Evolutionary conservation across 2,888 invertebrate genomes (phyloP), one percentile per base, ranked within the genome.

Genomic region (Chromoteleia sp.): DNA sequence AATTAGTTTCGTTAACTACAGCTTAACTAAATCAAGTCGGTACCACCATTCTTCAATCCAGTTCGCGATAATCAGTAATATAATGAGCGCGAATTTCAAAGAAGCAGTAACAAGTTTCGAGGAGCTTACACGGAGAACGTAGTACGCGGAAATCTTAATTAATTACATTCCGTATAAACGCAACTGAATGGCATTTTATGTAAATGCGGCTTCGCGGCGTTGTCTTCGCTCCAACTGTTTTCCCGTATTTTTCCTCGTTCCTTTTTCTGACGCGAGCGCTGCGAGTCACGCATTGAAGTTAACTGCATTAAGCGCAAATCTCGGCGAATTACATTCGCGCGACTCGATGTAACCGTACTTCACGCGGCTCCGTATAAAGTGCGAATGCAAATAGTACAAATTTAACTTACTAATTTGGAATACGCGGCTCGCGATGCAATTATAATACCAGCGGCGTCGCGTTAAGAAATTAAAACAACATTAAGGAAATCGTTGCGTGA

Each of bases 371-470:
- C 12, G 52, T 63, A 48, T 78, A 70, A 71, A 70, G 56, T 56
- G 61, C 56, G 58, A 71, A 78, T 71, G 77, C 63, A 73, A 78
- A 73, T 73, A 71, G 71, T 59, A 10, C 41, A 59, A 78, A 78
- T 78, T 78, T 71, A 67, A 78, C 78, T 52, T 59, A 71, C 71
- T 73, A 71, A 78, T 71, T 65, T 59, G 58, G 71, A 30, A 43
- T 59, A 78, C 52, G 43, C 30, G 78, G 25, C 15, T 36, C 63
- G 56, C 14, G 39, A 29, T 14, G 41, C 52, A 56, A 71, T 78
- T 78, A 78, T 71, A 65, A 78, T 71, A 36, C 71, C 43, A 8
- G 30, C 15, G 48, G 43, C 29, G 56, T 48, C 39, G 33, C 45
- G 52, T 54, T 36, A 36, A 61, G 56, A 56, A 77, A 77, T 71